Evolutionary conservation across 2,113 vertebrate genomes (phyloP), one percentile per base, ranked within the genome.

Genomic region (Casuarius casuarius): DNA sequence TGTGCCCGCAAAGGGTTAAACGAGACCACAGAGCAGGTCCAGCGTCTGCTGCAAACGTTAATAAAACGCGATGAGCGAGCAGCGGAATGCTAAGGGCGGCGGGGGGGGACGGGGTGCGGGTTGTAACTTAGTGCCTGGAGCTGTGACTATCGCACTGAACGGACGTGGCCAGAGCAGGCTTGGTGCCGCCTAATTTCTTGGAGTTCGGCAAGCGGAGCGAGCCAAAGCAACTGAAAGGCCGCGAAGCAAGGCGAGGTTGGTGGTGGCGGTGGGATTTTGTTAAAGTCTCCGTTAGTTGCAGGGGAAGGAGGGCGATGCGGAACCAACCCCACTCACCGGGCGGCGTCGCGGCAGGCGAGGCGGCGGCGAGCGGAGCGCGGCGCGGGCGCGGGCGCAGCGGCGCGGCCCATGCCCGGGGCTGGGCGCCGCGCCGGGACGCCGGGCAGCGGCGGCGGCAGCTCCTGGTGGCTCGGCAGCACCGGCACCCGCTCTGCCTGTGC

Each of bases 311-410:
- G 58, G n/a, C 73, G 73, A 84, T 40, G 94, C 23, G 91, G 78
- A 81, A 91, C 68, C 74, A 95, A 95, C 87, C 67, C 73, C 80
- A 98, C 98, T 98, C 95, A 98, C 98, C 98, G 67, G 75, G 84
- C 82, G 91, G 94, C 89, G 97, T 67, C 63, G 94, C 96, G 92
- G 92, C 95, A 97, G 68, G 94, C 58, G 84, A 97, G 94, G 75
- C 31, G 96, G 84, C 90, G 72, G 93, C 67, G 91, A 68, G 92
- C 31, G 73, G 73, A 96, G 97, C 12, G 79, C 35, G 86, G 96
- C 97, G 97, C 72, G 66, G n/a, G 63, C 95, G 59, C 96, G 23
- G n/a, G 63, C 94, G 59, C 96, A 22, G 91, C 83, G 52, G 29
- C 38, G 95, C 65, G 96, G 58, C 96, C 98, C 98, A 98, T 98